These are phyloP conservation scores for Eira barbara DNA, from an alignment of 2,113 vertebrate species.

Conservation along the genomic window DNA sequence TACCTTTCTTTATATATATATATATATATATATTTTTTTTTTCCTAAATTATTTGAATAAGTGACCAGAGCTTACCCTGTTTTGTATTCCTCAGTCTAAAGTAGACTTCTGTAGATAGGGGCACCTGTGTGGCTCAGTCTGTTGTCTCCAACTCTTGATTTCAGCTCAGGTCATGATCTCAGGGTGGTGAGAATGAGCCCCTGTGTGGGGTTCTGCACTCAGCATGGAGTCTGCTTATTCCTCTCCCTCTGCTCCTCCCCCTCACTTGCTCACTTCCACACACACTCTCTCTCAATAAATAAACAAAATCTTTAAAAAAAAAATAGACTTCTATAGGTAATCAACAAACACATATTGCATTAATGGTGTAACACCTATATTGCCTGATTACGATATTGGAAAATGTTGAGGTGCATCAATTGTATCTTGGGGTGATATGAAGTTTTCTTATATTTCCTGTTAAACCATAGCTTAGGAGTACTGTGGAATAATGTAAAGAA, in stretches of 20 bases:
- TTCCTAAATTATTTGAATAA: background rate
- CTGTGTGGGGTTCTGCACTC: background rate
- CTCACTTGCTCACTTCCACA: background rate
- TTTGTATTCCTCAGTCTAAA: background rate
- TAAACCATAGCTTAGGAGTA: background rate
- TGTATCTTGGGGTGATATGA: fast-evolving
- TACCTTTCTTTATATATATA: background rate
- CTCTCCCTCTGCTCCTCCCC: background rate
- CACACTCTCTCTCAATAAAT: background rate
- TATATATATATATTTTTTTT: background rate
- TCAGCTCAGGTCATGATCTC: background rate
- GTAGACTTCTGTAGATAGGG: fast-evolving
- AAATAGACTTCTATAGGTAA: background rate
- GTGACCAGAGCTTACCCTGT: background rate
- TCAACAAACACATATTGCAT: background rate
- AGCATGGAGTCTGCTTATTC: background rate
- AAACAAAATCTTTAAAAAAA: background rate
- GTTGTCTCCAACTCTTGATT: background rate
- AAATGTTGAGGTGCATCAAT: background rate
- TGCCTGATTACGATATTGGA: background rate
- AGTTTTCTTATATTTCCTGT: background rate
- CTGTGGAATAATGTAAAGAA: background rate
- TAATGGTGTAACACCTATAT: background rate
- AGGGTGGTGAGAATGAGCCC: background rate
- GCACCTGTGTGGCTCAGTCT: background rate